Base-by-base conservation (phyloP, 2,888 invertebrate genomes). In the Apoda limacodes region DNA sequence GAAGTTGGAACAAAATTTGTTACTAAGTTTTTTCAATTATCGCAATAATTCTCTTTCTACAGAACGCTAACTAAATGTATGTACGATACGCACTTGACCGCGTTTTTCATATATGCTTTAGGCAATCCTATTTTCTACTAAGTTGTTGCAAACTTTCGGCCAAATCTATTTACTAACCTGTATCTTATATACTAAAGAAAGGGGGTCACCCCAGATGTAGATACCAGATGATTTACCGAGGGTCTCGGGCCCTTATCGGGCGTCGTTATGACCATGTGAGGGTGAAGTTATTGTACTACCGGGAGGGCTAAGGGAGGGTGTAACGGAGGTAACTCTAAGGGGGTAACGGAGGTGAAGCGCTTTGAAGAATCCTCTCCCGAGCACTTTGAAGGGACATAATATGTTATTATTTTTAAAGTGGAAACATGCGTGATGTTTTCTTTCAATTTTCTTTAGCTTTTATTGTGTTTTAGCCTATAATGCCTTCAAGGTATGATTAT, bases 231-330 rank as follows among this genome's bases (percentile, higher is more conserved):
- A 75, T 74, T 78, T 74, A 76, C 64, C 46, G 71, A 66, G 75
- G 72, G 72, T 66, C 75, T 67, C 54, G 47, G 61, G 70, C 76
- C 80, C 80, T 80, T 80, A 78, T 78, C 78, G 64, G 58, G 64
- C 55, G 69, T 70, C 75, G 78, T 78, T 78, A 78, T 80, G 80
- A 80, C 80, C 80, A 80, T 80, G 78, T 80, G 78, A 80, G 78
- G 75, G 75, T 61, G 71, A 60, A 64, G 69, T 65, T 69, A 70
- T 68, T 66, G 68, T 68, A 58, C 60, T 53, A 55, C 49, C 48
- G 40, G 51, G 55, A 58, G 48, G 48, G 56, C 52, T 50, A 47
- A 39, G 46, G 47, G 55, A 50, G 48, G 50, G 42, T 42, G 35
- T 31, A 12, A 33, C 6, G 33, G 28, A 22, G 35, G 39, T 37